Base-by-base conservation (phyloP, 2,113 vertebrate genomes). In the Dicentrarchus labrax region DNA sequence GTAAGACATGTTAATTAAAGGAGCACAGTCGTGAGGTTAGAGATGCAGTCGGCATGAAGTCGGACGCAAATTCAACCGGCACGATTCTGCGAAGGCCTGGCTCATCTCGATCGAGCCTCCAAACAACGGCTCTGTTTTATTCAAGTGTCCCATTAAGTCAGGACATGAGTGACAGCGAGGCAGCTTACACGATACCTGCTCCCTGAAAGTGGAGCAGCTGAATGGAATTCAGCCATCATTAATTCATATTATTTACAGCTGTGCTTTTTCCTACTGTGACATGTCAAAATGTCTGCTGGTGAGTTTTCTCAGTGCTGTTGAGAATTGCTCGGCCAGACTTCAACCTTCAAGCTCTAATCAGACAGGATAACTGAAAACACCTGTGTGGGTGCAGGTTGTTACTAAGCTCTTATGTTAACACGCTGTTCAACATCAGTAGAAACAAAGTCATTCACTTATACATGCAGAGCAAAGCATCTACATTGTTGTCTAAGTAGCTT, bases 361-460 rank as follows among this genome's bases (percentile, higher is more conserved):
- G 17, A 30, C 9, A 21, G 36, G 12, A 53, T 53, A 1, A 71
- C 0, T 65, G 60, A 59, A 65, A 67, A 51, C 41, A 51, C 43
- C 45, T 30, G 43, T 13, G 30, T 1, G 45, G 45, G 16, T 22
- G 54, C 30, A 48, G 22, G 12, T 36, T 16, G 21, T 16, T 1
- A 39, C 21, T 17, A 4, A 62, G 45, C 48, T 5, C 48, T 13
- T 21, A 11, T 6, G 22, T 64, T 39, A 10, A 57, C 72, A 13
- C 12, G 10, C 39, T 7, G 1, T n/a, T n/a, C 24, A 47, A 57
- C 41, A 47, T 48, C 11, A 51, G 30, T 11, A 12, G 66, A 48
- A 24, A 41, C 66, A 72, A 54, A 60, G 65, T 69, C 39, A 30
- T 30, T 59, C 21, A 61, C 50, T 70, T 48, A 85, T 6, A 57